phyloP scores from a whole-genome alignment of 2,888 invertebrate genomes.

The Heteropelma amictum region DNA sequence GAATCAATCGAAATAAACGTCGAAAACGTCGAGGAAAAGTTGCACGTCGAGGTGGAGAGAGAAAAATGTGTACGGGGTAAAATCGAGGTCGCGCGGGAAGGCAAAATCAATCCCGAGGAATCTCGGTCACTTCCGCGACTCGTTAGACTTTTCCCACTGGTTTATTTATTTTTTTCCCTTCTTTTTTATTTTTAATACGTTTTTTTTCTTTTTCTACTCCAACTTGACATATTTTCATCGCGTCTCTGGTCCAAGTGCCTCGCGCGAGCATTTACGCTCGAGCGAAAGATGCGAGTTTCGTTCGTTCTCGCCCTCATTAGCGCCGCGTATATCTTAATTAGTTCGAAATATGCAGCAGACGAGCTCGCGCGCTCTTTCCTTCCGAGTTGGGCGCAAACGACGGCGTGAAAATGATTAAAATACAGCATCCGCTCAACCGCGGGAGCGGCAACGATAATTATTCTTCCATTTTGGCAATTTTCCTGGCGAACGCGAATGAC shows the following conservation, averaged over 20 bases:
- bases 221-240: slow-evolving; percentile 33
- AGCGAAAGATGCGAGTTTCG: neutral
- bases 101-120: slow-evolving; percentile 35
- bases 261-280: neutral
- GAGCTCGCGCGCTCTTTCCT: neutral
- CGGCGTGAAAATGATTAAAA: slow-evolving; percentile 7
- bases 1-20: neutral
- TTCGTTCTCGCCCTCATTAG: slow-evolving; percentile 61
- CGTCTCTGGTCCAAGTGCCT: neutral
- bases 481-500: too few relatives aligned
- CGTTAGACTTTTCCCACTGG: slow-evolving; percentile 15
- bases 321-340: slow-evolving; percentile 68
- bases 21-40: neutral
- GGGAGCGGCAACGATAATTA: neutral
- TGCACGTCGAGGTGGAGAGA: neutral
- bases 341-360: slow-evolving; percentile 58
- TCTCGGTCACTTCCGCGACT: slow-evolving; percentile 36
- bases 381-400: too few relatives aligned
- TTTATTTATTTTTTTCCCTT: neutral
- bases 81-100: slow-evolving; percentile 22
- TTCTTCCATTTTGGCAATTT: neutral
- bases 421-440: too few relatives aligned
- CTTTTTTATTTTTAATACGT: too few relatives aligned
- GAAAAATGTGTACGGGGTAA: neutral
- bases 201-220: slow-evolving; percentile 5